Percentiles rank a stretch among this genome's conserved stretches.
Evolutionary conservation across 2,888 invertebrate genomes (phyloP).

Genomic region (Eupeodes latifasciatus): DNA sequence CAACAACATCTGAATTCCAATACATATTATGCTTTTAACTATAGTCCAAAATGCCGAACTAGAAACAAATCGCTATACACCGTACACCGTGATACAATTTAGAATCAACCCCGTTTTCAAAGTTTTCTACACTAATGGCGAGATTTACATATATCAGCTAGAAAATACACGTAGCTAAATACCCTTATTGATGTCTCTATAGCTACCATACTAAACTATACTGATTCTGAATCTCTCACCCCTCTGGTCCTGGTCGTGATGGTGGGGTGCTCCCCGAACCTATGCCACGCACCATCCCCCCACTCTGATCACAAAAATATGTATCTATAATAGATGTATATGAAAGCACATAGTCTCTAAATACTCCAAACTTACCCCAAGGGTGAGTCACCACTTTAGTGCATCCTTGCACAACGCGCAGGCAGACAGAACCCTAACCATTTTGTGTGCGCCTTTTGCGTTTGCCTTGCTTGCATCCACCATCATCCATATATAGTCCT

Average conservation of each 20-base stretch:
- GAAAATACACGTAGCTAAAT: constrained; percentile 11
- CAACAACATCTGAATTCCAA: constrained; percentile 6
- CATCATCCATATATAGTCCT: constrained; percentile 58
- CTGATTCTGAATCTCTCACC: background rate
- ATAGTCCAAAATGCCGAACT: constrained; percentile 33
- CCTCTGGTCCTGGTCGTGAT: too few species aligned
- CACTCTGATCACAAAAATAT: background rate
- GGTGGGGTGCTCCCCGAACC: constrained; percentile 19
- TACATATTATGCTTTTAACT: constrained; percentile 37
- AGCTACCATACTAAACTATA: background rate
- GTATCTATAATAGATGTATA: background rate
- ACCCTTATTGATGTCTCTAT: background rate
- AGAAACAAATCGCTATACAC: constrained; percentile 25
- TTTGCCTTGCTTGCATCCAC: constrained; percentile 2
- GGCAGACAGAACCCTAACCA: constrained; percentile 72
- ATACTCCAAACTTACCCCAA: constrained; percentile 66
- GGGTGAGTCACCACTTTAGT: constrained; percentile 72
- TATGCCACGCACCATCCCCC: constrained; percentile 55
- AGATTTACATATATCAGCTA: constrained; percentile 25
- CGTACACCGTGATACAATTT: constrained; percentile 43
- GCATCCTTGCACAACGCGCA: constrained; percentile 75
- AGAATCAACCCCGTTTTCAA: constrained; percentile 23
- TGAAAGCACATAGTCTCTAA: constrained; percentile 24
- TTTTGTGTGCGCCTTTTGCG: constrained; percentile 58
- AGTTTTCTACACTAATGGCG: background rate